Conservation (phyloP, 2,113 vertebrate species). For the Hylia prasina region DNA sequence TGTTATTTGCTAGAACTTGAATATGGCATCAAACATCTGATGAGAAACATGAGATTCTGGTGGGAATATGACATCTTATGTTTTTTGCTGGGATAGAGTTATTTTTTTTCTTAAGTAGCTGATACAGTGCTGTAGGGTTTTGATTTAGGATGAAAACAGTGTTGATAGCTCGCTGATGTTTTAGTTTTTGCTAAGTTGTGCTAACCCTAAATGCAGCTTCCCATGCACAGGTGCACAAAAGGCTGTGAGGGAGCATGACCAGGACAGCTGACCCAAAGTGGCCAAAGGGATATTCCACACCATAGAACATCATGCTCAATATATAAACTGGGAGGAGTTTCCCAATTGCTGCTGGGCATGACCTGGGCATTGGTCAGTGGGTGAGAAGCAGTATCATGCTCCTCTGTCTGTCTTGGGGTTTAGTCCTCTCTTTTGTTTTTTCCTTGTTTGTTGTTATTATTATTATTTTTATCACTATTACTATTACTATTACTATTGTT, state of each 20-base stretch:
- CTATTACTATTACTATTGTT: too few species aligned
- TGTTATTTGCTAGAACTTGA: not conserved
- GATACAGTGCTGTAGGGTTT: not conserved
- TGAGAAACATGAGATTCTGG: not conserved
- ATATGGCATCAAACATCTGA: not conserved
- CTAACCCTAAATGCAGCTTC: not conserved
- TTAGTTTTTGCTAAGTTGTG: not conserved
- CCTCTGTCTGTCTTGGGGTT: not conserved
- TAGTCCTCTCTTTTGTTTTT: not conserved
- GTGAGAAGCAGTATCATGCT: fast-evolving
- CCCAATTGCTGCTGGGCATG: not conserved
- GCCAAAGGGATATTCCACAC: not conserved
- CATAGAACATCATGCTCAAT: fast-evolving
- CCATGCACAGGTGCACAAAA: not conserved
- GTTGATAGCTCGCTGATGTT: not conserved
- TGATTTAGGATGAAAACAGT: not conserved
- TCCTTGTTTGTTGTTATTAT: not conserved
- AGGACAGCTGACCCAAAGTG: not conserved
- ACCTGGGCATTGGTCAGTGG: too few species aligned
- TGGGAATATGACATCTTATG: not conserved
- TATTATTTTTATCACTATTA: too few species aligned
- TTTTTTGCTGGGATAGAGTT: not conserved
- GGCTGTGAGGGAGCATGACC: not conserved
- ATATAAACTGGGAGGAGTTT: not conserved
- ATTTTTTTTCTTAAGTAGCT: not conserved